Base-by-base conservation (phyloP, 2,888 invertebrate species). In the Mayetiola destructor region DNA sequence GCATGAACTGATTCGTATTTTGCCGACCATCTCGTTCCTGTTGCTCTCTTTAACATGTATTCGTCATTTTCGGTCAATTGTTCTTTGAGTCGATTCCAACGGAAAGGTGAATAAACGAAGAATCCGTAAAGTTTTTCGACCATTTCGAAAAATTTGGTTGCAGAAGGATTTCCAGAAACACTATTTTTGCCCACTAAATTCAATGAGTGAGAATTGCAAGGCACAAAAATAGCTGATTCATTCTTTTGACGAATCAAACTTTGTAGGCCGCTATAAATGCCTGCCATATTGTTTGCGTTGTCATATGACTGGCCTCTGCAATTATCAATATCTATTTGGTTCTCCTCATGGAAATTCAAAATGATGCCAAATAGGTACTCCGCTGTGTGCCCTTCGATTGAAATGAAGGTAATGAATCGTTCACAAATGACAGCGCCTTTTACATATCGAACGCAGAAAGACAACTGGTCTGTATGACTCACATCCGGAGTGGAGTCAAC, bases 401-500 rank as follows among this genome's bases (percentile, higher is more conserved):
- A 61, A 57, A 66, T 62, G 59, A 65, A 65, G 58, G 62, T 63
- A 62, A 66, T 62, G 61, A 67, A 66, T 58, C 64, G 64, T 62
- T 65, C 63, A 60, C 62, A 63, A 58, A 61, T 62, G 61, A 60
- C 58, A 40, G 58, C 62, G 58, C 42, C 61, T 61, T 60, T 61
- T 27, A 65, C 61, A 61, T 62, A 65, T 61, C 65, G 62, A 42
- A 66, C 63, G 16, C 65, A 62, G 32, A 64, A 62, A 59, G 65
- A 64, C 61, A 67, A 63, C 61, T 67, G 65, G 59, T 66, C 64
- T 48, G 62, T 60, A 60, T 66, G 64, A 58, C 65, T 64, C 37
- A 65, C 61, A 62, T 66, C 64, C 59, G 65, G 65, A 61, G 66
- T 64, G 59, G 65, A 65, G 61, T 66, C 66, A 58, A 66, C 64